These are phyloP conservation scores for Thaumetopoea pityocampa DNA, from an alignment of 1,140 invertebrate genomes.

Conservation along the genomic window DNA sequence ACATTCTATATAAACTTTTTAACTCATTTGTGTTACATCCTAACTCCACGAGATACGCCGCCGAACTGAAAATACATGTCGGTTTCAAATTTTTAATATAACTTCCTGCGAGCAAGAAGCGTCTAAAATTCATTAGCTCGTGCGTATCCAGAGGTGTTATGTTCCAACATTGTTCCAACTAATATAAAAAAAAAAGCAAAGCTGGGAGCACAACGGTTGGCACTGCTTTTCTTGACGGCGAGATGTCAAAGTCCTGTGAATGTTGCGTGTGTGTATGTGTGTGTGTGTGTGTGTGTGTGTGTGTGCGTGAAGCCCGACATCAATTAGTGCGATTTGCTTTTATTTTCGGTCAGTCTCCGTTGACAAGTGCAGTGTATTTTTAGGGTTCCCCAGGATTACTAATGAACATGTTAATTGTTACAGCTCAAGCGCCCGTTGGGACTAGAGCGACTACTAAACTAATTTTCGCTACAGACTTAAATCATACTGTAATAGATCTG, in stretches of 20 bases:
- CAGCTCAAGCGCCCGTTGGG: too few relatives aligned
- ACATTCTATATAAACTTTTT: too few relatives aligned
- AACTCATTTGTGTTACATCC: too few relatives aligned
- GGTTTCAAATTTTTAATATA: too few relatives aligned
- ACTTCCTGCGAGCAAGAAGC: slow-evolving; percentile 43
- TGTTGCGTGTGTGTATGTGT: too few relatives aligned
- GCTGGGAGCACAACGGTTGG: slow-evolving; percentile 35
- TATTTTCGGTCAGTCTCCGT: slow-evolving; percentile 47
- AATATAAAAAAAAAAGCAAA: slow-evolving; percentile 38
- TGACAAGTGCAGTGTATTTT: slow-evolving; percentile 23
- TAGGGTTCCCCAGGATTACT: slow-evolving; percentile 16
- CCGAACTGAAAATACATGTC: too few relatives aligned
- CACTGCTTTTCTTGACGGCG: slow-evolving; percentile 57
- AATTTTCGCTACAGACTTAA: too few relatives aligned
- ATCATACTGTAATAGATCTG: too few relatives aligned
- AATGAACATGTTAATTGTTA: slow-evolving; percentile 8
- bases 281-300: too few relatives aligned
- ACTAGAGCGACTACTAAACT: background rate
- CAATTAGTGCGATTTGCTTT: slow-evolving; percentile 57
- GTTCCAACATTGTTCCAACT: slow-evolving; percentile 52
- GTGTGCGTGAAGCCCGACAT: slow-evolving; percentile 56
- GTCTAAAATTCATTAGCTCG: slow-evolving; percentile 54
- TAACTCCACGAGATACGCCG: too few relatives aligned
- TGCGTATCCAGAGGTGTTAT: slow-evolving; percentile 36
- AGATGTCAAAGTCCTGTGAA: slow-evolving; percentile 64